Conservation (phyloP, 2,888 invertebrate genomes). For the Coleophora flavipennella region DNA sequence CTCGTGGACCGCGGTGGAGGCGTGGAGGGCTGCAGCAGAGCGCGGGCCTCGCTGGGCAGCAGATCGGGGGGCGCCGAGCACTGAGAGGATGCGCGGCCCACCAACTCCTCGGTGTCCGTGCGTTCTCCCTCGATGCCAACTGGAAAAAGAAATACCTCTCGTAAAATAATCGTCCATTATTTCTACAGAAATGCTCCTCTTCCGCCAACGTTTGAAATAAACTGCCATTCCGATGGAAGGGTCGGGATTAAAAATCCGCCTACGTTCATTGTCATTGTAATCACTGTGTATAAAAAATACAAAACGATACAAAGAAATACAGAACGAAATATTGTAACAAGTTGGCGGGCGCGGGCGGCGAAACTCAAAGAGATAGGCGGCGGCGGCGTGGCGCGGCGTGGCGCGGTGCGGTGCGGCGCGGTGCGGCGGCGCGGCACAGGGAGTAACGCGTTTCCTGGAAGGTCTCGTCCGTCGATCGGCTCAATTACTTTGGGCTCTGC, state of each 20-base stretch:
- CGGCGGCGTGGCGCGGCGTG: slow-evolving; percentile 16
- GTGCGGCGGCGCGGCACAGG: slow-evolving; percentile 20
- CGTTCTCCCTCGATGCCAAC: slow-evolving; percentile 76
- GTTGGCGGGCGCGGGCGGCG: slow-evolving; percentile 59
- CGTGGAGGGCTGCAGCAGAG: slow-evolving; percentile 47
- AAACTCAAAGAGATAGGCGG: slow-evolving; percentile 52
- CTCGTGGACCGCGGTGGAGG: slow-evolving; percentile 25
- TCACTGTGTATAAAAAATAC: slow-evolving; percentile 26
- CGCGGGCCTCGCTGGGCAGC: slow-evolving; percentile 71
- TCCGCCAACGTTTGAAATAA: no score
- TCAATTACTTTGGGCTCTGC: slow-evolving; percentile 41
- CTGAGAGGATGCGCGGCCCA: slow-evolving; percentile 75
- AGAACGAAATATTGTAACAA: slow-evolving; percentile 42
- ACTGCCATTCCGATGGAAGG: background rate
- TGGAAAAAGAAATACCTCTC: slow-evolving; percentile 40
- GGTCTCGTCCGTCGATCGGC: slow-evolving; percentile 49
- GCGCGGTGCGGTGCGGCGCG: slow-evolving; percentile 20
- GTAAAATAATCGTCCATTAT: no score
- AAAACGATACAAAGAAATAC: slow-evolving; percentile 36
- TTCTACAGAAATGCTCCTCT: no score
- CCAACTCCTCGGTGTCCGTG: slow-evolving; percentile 80
- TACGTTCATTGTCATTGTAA: slow-evolving; percentile 25
- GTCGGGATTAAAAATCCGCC: background rate
- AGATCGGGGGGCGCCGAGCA: slow-evolving; percentile 77
- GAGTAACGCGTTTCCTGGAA: slow-evolving; percentile 49